Conservation (phyloP, 2,113 vertebrate species). For the Ameiurus melas region DNA sequence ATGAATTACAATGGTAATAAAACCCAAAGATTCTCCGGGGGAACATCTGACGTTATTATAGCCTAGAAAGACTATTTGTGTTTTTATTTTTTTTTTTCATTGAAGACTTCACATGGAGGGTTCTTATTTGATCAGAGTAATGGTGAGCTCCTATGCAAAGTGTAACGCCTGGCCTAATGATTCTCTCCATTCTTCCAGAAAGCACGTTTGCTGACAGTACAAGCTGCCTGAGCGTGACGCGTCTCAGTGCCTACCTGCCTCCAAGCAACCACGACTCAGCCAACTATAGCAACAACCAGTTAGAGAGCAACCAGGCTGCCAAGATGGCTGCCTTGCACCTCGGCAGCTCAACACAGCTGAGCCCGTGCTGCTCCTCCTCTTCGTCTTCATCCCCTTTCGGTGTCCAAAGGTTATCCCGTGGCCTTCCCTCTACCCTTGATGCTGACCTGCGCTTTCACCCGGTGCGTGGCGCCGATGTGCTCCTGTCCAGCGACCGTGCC, state of each 20-base stretch:
- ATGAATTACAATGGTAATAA: neutral
- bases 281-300: constrained; percentile 97
- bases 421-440: constrained; percentile 80
- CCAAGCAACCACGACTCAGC: constrained; percentile 95
- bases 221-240: constrained; percentile 83
- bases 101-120: neutral
- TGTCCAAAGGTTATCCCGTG: constrained; percentile 55
- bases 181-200: constrained; percentile 70
- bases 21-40: neutral
- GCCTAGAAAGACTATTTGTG: neutral
- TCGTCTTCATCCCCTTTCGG: constrained; percentile 59
- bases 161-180: neutral
- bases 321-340: constrained; percentile 91
- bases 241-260: constrained; percentile 90
- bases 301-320: constrained; percentile 94
- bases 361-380: constrained; percentile 81
- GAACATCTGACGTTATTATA: neutral
- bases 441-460: constrained; percentile 91
- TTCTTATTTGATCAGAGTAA: constrained; percentile 16
- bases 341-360: constrained; percentile 78
- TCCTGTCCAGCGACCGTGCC: constrained; percentile 88
- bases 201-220: constrained; percentile 93
- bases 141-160: neutral
- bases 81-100: neutral
- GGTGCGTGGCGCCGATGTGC: constrained; percentile 85